Percentiles rank a stretch among this genome's conserved stretches.
Conservation (phyloP, 1,140 invertebrate species). For the Theocolax elegans region DNA sequence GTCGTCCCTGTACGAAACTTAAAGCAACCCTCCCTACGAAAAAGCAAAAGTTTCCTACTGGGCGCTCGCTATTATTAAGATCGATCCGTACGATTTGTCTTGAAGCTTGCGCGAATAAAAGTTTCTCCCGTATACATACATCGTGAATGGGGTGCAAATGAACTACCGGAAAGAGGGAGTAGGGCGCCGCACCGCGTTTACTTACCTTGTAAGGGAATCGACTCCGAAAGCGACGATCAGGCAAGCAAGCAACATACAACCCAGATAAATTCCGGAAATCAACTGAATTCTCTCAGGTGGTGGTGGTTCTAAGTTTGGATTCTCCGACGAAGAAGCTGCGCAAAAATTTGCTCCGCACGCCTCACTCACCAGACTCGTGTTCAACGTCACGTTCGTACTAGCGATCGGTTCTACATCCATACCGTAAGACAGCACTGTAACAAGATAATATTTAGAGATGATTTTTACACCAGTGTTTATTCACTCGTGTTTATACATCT, state of each 20-base stretch:
- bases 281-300: slow-evolving; percentile 78
- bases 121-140: background rate
- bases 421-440: slow-evolving; percentile 62
- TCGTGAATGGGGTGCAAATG: background rate
- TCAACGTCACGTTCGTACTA: slow-evolving; percentile 51
- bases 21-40: no score
- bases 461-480: no score
- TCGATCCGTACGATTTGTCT: background rate
- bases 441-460: no score
- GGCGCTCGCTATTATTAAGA: background rate
- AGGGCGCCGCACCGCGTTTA: no score
- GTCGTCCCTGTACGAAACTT: no score
- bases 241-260: slow-evolving; percentile 80
- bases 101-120: background rate
- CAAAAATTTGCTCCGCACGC: slow-evolving; percentile 84
- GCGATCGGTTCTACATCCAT: slow-evolving; percentile 49
- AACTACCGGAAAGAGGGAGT: no score
- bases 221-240: slow-evolving; percentile 84
- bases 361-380: slow-evolving; percentile 60
- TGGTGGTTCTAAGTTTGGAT: slow-evolving; percentile 77
- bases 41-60: no score
- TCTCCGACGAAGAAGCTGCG: slow-evolving; percentile 68
- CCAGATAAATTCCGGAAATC: slow-evolving; percentile 85
- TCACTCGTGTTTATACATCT: background rate
- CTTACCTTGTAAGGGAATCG: slow-evolving; percentile 80